These are phyloP conservation scores for Dendrolimus punctatus DNA, from an alignment of 1,140 invertebrate genomes.

Conservation along the genomic window DNA sequence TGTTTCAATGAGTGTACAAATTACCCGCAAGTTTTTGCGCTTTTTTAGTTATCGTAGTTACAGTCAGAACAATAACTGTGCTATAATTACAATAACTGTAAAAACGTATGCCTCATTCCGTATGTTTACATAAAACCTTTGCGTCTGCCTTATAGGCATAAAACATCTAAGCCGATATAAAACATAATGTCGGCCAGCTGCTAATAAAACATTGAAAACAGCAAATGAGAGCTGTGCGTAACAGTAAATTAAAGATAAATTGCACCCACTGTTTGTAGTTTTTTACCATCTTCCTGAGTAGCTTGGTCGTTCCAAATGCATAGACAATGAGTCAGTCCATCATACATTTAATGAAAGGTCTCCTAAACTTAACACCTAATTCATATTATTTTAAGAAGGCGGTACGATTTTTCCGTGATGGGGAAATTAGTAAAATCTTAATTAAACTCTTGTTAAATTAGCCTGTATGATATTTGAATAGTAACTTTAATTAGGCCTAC, in stretches of 20 bases:
- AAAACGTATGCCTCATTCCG: too few species aligned
- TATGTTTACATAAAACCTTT: too few species aligned
- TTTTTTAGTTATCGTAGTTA: too few species aligned
- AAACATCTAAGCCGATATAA: conserved; percentile 1
- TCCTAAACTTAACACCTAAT: not conserved
- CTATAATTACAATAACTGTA: too few species aligned
- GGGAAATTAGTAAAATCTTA: not conserved
- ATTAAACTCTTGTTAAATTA: not conserved
- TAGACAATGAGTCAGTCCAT: conserved; percentile 65
- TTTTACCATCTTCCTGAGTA: conserved; percentile 64
- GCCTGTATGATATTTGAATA: too few species aligned
- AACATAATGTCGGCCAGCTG: conserved; percentile 51
- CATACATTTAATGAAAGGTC: conserved; percentile 14
- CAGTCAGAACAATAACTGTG: too few species aligned
- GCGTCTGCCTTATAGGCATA: too few species aligned
- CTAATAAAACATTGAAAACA: conserved; percentile 62
- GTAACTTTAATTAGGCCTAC: too few species aligned
- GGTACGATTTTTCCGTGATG: not conserved
- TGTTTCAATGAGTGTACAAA: too few species aligned
- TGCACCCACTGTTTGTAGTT: conserved; percentile 53
- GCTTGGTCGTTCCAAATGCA: conserved; percentile 58
- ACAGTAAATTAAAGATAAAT: conserved; percentile 65
- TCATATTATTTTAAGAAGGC: not conserved
- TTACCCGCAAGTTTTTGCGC: too few species aligned
- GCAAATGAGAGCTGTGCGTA: conserved; percentile 38